Base-by-base conservation (phyloP, 2,888 invertebrate species). In the Tetragonisca angustula region DNA sequence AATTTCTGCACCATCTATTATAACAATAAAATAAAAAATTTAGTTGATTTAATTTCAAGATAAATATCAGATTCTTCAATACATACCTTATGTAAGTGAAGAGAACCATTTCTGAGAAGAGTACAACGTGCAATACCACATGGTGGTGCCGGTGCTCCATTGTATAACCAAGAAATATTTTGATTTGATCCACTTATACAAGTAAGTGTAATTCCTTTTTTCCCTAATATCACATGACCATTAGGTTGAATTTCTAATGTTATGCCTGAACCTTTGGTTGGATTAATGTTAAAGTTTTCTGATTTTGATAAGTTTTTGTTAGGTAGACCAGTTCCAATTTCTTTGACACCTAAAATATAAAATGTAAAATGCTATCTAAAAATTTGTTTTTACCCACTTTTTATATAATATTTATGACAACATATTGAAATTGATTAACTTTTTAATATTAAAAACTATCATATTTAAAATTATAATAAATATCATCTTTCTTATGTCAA, bases 101-200 rank as follows among this genome's bases (percentile, higher is more conserved):
- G 92, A 83, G 93, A 92, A 79, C 93, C 93, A 89, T 93, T 93
- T 76, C 87, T 89, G 59, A 90, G 84, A 72, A 93, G 75, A 69
- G 80, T 90, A 85, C 94, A 94, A 52, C 91, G 92, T 64, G 91
- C 86, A 56, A 88, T 78, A 77, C 91, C 92, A 80, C 94, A 94
- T 17, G 93, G 93, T 68, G 93, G 94, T 79, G 91, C 93, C 19
- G 90, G 86, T 71, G 84, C 84, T 77, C 92, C 94, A 90, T 94
- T 93, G 85, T 91, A 84, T 65, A 94, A 86, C 94, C 94, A 94
- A 74, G 91, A 89, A 78, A 94, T 87, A 85, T 92, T 91, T 82
- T 91, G 90, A 79, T 90, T 91, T 32, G 90, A 83, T 56, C 91
- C 91, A 59, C 90, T 88, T 69, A 90, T 85, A 84, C 94, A 94